phyloP scores from a whole-genome alignment of 2,113 vertebrate species.

The Dasypus novemcinctus region DNA sequence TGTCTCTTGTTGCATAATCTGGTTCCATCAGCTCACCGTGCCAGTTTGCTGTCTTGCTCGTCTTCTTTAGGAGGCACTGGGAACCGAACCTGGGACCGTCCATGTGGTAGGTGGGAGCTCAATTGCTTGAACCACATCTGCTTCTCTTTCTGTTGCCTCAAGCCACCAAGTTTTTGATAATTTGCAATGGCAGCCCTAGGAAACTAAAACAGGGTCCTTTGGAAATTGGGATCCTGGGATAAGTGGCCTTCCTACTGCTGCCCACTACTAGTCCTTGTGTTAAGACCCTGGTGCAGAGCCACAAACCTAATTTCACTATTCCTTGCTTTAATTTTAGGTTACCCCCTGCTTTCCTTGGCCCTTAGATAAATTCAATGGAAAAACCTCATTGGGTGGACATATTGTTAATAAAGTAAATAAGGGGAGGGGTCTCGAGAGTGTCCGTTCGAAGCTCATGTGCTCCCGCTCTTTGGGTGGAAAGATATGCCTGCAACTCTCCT shows the following conservation, averaged over 20 bases:
- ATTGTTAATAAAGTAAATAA: background rate
- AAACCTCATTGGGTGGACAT: background rate
- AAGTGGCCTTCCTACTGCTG: background rate
- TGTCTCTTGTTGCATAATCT: too few species aligned
- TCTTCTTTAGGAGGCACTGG: too few species aligned
- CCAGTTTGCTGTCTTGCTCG: too few species aligned
- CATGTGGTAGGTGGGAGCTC: too few species aligned
- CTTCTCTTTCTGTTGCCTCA: too few species aligned
- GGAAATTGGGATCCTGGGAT: background rate
- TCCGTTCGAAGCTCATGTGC: background rate
- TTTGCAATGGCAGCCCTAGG: too few species aligned
- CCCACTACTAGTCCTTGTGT: background rate
- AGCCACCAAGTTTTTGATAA: too few species aligned
- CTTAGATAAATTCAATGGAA: background rate
- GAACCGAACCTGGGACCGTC: too few species aligned
- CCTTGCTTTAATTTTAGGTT: background rate
- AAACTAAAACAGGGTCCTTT: background rate
- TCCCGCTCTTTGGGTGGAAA: constrained; percentile 28
- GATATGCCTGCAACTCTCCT: constrained; percentile 35
- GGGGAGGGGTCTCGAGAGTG: background rate
- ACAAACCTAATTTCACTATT: background rate
- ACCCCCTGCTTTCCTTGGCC: background rate
- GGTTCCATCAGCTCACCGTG: too few species aligned
- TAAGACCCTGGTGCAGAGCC: background rate
- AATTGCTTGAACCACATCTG: too few species aligned